Percentiles rank a stretch among this genome's conserved stretches.
Conservation (phyloP, 2,797 vertebrate species). For the Argyrosomus regius region DNA sequence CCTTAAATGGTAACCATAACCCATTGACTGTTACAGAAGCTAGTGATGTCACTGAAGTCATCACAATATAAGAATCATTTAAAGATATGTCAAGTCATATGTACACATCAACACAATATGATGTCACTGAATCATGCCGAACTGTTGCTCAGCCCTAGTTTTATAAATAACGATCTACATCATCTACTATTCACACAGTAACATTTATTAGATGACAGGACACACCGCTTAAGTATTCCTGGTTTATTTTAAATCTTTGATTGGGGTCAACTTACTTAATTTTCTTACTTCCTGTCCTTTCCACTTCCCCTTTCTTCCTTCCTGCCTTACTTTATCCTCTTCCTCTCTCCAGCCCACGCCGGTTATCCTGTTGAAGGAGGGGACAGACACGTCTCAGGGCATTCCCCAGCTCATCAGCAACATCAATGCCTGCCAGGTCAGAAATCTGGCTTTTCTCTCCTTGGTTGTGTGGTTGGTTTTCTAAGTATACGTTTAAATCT, state of each 20-base stretch:
- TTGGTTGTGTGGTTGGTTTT: neutral
- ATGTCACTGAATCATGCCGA: neutral
- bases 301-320: neutral
- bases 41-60: neutral
- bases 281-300: neutral
- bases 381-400: constrained; percentile 97
- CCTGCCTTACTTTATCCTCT: too few species aligned
- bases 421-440: constrained; percentile 96
- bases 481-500: neutral
- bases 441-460: neutral
- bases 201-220: neutral
- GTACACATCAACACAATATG: too few species aligned
- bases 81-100: too few species aligned
- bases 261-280: neutral
- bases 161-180: neutral
- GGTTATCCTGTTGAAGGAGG: constrained; percentile 93
- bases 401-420: constrained; percentile 97
- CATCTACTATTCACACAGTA: too few species aligned
- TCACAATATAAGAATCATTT: too few species aligned
- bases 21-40: too few species aligned
- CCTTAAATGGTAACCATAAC: neutral
- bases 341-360: constrained; percentile 80
- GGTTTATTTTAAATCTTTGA: neutral
- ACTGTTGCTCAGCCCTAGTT: neutral
- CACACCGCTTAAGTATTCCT: neutral